Base-by-base conservation (phyloP, 2,113 vertebrate species). In the Sialia sialis region DNA sequence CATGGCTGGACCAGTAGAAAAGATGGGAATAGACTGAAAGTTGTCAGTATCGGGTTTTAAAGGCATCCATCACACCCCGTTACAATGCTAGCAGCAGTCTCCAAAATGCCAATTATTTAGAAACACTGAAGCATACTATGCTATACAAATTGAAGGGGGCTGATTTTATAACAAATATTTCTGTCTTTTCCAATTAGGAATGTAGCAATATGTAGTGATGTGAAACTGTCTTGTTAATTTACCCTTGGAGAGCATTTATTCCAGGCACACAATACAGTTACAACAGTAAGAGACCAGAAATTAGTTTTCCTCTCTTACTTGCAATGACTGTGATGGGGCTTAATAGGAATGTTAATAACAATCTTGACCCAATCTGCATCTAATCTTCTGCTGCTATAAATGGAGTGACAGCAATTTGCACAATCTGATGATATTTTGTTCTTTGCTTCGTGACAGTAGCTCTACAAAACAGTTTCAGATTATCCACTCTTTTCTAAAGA, bases 91-190 rank as follows among this genome's bases (percentile, higher is more conserved):
- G 58, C 69, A 73, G 62, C 54, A 85, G 41, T 43, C 38, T 73
- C 44, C 41, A 94, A 82, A 79, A 68, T 54, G 51, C 18, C 83
- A 93, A 43, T 90, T 92, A 86, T 90, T 93, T 86, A 88, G 52
- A 88, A 72, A 96, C 72, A 43, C 18, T 59, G 67, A 91, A 84
- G 84, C 25, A 66, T 83, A 58, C 29, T 19, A 30, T 23, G 55
- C 34, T 69, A 48, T 49, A 76, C 54, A 86, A 74, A 93, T 86
- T 68, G 49, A 88, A 64, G 46, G 4, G 38, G 5, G 3, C 21
- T 59, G 41, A 73, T 83, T 76, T 78, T 86, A 62, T 90, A 59
- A 79, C 63, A 90, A 66, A 62, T 73, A 78, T 56, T 91, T 84
- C 52, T 93, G 46, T 67, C 39, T 85, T 84, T 79, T 82, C 54